Evolutionary conservation across 2,888 invertebrate species (phyloP).

Genomic region (Calliscelio sp.): DNA sequence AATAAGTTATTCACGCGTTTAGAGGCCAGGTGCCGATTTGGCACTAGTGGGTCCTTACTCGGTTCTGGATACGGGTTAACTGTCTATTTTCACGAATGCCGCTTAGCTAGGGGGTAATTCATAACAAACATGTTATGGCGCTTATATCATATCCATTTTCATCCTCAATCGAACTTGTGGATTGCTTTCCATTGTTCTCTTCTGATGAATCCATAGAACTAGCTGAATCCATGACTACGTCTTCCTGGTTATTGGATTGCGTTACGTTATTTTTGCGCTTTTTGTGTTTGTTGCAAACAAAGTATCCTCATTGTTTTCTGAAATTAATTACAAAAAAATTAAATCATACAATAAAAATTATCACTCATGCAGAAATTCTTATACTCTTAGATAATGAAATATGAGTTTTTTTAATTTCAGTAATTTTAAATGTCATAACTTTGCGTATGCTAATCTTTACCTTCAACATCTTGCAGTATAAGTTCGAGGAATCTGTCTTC

Average conservation of each 20-base stretch:
- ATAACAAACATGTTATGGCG: slow-evolving; percentile 9
- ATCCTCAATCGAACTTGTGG: slow-evolving; percentile 13
- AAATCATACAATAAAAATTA: slow-evolving; percentile 8
- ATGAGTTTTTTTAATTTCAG: neutral
- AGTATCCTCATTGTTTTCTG: slow-evolving; percentile 12
- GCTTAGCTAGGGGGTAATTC: slow-evolving; percentile 4
- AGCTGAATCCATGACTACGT: slow-evolving; percentile 19
- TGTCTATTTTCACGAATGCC: slow-evolving; percentile 5
- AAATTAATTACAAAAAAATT: slow-evolving; percentile 17
- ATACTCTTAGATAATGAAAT: neutral
- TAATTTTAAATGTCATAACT: neutral
- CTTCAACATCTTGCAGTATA: slow-evolving; percentile 3
- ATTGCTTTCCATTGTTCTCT: slow-evolving; percentile 19
- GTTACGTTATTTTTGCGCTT: neutral
- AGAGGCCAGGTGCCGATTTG: too few relatives aligned
- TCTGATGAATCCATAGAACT: slow-evolving; percentile 23
- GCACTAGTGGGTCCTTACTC: too few relatives aligned
- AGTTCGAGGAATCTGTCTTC: slow-evolving; percentile 9
- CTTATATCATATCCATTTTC: slow-evolving; percentile 3
- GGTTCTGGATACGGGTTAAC: too few relatives aligned
- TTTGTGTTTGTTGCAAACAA: slow-evolving; percentile 6
- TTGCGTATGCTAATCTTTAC: slow-evolving; percentile 1
- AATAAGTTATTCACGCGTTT: too few relatives aligned
- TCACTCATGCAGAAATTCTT: neutral
- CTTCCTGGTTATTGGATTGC: slow-evolving; percentile 7